phyloP scores from a whole-genome alignment of 1,140 invertebrate genomes.

The Diplogasteroides magnus region DNA sequence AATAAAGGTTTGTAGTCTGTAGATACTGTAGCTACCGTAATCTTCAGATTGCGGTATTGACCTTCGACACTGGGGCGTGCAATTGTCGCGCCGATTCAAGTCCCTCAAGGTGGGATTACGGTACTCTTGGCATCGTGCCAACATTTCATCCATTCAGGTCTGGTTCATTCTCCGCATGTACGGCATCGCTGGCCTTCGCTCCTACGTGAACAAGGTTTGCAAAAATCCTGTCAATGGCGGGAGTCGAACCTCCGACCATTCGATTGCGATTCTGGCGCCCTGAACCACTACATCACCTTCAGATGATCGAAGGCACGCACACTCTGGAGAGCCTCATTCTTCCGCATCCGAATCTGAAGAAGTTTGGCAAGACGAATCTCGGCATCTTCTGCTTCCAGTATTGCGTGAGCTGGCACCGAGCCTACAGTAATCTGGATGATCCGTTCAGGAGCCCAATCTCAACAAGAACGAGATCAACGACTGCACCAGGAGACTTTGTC shows the following conservation, averaged over 20 bases:
- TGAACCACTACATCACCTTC: not conserved
- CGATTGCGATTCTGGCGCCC: not conserved
- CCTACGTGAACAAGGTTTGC: conserved; percentile 69
- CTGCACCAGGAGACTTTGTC: conserved; percentile 46
- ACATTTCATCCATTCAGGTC: not conserved
- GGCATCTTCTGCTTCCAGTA: conserved; percentile 79
- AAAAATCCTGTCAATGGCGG: no score
- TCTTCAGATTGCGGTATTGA: not conserved
- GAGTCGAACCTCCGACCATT: no score
- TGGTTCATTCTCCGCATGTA: conserved; percentile 82
- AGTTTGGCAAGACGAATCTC: conserved; percentile 67
- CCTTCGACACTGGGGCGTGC: conserved; percentile 81
- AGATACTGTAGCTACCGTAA: not conserved
- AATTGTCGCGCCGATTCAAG: conserved; percentile 77
- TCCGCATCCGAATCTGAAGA: conserved; percentile 64
- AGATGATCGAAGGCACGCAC: conserved; percentile 32
- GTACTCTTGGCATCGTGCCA: no score
- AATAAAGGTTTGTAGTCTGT: not conserved
- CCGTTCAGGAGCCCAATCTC: conserved; percentile 57
- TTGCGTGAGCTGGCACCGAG: conserved; percentile 43
- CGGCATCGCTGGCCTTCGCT: conserved; percentile 73
- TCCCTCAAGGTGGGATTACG: conserved; percentile 69
- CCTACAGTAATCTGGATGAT: not conserved
- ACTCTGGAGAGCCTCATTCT: conserved; percentile 43
- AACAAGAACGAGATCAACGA: conserved; percentile 2